Evolutionary conservation across 2,888 invertebrate species (phyloP).

Genomic region (Vanessa cardui): DNA sequence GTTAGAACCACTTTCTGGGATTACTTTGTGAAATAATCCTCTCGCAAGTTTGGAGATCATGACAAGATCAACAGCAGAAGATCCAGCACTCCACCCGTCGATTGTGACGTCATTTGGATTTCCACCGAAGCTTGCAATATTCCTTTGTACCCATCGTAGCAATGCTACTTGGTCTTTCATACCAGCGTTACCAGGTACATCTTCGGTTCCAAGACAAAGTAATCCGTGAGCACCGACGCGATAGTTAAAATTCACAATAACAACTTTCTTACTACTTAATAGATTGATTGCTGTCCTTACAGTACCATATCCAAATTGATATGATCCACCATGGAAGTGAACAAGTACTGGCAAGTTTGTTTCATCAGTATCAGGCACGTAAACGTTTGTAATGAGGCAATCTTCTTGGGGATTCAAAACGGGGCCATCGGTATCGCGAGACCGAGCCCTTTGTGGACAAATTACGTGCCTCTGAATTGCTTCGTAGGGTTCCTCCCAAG

Average conservation of each 20-base stretch:
- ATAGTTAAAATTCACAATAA: conserved; percentile 60
- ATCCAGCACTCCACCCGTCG: conserved; percentile 60
- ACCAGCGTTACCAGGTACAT: conserved; percentile 64
- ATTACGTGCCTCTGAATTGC: conserved; percentile 46
- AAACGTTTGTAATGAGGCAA: conserved; percentile 48
- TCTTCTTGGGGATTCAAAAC: conserved; percentile 39
- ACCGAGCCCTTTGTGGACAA: conserved; percentile 47
- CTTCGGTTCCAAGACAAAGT: conserved; percentile 60
- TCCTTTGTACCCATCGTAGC: conserved; percentile 50
- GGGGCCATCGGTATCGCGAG: background rate
- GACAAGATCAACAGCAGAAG: conserved; percentile 55
- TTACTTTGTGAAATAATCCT: conserved; percentile 58
- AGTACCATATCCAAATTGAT: conserved; percentile 57
- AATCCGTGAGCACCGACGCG: conserved; percentile 60
- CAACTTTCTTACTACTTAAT: conserved; percentile 49
- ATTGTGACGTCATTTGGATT: conserved; percentile 64
- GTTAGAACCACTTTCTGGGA: conserved; percentile 57
- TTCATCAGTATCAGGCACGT: conserved; percentile 45
- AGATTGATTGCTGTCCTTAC: conserved; percentile 42
- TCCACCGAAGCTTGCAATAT: conserved; percentile 62
- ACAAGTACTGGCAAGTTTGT: conserved; percentile 61
- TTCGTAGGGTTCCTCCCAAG: conserved; percentile 50
- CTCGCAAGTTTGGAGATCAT: conserved; percentile 53
- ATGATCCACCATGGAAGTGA: conserved; percentile 70
- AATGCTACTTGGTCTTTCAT: conserved; percentile 65